Evolutionary conservation across 2,888 invertebrate genomes (phyloP).

Genomic region (Pediacus dermestoides): DNA sequence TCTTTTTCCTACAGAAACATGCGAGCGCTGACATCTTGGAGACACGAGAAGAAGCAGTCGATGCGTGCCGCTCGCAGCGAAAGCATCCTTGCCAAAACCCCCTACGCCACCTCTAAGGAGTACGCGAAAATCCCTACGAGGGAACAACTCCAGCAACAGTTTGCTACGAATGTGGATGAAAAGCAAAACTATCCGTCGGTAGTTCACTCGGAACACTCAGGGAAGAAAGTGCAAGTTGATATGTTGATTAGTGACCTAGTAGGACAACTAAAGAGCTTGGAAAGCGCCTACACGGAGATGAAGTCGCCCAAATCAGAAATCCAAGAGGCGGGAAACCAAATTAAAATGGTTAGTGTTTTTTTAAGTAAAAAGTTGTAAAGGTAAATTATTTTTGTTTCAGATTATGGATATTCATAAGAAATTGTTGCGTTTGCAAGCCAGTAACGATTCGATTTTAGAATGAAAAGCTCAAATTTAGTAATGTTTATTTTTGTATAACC

Average conservation of each 20-base stretch:
- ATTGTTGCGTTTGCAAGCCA: conserved; percentile 13
- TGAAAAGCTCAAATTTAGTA: conserved; percentile 4
- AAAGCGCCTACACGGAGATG: conserved; percentile 27
- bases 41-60: conserved; percentile 39
- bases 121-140: conserved; percentile 54
- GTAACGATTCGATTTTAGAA: conserved; percentile 9
- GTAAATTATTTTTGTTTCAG: conserved; percentile 27
- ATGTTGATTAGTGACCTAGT: conserved; percentile 46
- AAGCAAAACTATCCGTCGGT: conserved; percentile 16
- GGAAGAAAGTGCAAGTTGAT: conserved; percentile 44
- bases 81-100: conserved; percentile 28
- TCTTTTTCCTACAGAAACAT: conserved; percentile 42
- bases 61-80: not conserved
- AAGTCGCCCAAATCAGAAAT: conserved; percentile 57
- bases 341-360: conserved; percentile 53
- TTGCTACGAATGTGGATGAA: conserved; percentile 30
- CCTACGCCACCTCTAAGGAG: conserved; percentile 56
- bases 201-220: too few species aligned
- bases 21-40: conserved; percentile 56
- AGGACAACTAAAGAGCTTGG: conserved; percentile 43
- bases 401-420: conserved; percentile 39
- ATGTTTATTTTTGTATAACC: conserved; percentile 1
- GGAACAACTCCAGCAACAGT: conserved; percentile 35
- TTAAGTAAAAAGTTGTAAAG: not conserved
- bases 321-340: conserved; percentile 55